Evolutionary conservation across 30 jellyfish, hydroid and myxozoan species (phyloP), one percentile per base, ranked within the genome.

Genomic region (Aurelia aurita): DNA sequence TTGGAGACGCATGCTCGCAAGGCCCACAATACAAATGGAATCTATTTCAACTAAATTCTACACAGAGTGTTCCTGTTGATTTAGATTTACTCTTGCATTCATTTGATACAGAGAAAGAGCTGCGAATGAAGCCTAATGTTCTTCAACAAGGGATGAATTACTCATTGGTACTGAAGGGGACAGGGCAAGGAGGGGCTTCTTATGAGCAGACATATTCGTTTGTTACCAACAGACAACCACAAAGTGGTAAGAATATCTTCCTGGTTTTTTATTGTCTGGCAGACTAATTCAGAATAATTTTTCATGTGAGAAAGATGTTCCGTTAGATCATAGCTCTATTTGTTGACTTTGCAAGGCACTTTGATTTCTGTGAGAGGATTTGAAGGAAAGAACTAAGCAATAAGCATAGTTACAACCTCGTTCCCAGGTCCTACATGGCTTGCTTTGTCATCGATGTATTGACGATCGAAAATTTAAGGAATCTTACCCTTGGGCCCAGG

Each of bases 1-100:
- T 20, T 35, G 91, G 90, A 12, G 82, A 81, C n/a, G 91, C 91
- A 0, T 81, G 91, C 32, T 5, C 69, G 26, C 84, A 69, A 21
- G 26, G 2, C 7, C 91, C 91, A 1, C 31, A 35, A 21, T 81
- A 43, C 78, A 68, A 81, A 21, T 81, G 91, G 85, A 68, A 51
- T 6, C 67, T 81, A 10, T 49, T 68, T 25, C 43, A 20, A 31
- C 57, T 63, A 21, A 64, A 43, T 60, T 3, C 60, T 21, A 74
- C 86, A 2, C 70, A 63, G 66, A 61, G 63, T 32, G 32, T 26
- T n/a, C 51, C 79, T 20, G 44, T 51, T 10, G 55, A 27, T 47
- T 80, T 64, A 3, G 84, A 2, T 12, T 69, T 75, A 1, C 27
- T 19, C 22, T 76, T 81, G 44, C 82, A 81, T 68, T 81, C 91